Evolutionary conservation across 2,888 invertebrate species (phyloP), one percentile per base, ranked within the genome.

Genomic region (Drosophila suboccidentalis): DNA sequence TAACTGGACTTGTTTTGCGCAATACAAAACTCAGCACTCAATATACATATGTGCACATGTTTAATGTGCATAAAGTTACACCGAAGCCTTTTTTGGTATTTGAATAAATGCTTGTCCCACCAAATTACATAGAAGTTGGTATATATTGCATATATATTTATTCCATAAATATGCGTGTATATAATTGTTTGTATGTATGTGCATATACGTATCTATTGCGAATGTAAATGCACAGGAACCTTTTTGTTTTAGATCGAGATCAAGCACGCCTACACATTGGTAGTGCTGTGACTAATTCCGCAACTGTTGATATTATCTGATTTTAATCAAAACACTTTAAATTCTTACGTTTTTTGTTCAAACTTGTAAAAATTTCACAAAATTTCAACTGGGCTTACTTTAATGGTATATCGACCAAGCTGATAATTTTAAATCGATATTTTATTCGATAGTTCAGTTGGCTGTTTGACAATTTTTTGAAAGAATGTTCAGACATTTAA

Each of bases 301-400:
- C 8, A 22, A 44, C 44, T 39, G 11, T 73, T 51, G 17, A 22
- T 78, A 49, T 54, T 47, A 32, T 57, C n/a, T 57, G 4, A 13
- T 34, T 62, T 47, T 60, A 55, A 54, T 43, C 32, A 55, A n/a
- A 60, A 60, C 57, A 47, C 54, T 67, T 49, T 57, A 1, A 19
- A 4, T 78, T 58, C 76, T 76, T 76, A 76, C 76, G 63, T 79
- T 79, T 75, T 75, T 62, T 65, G 61, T 64, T 79, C 57, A 53
- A 68, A 63, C 50, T 75, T 75, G 71, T 69, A 76, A 80, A 64
- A 63, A 79, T 79, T 79, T 75, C 75, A 75, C 74, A 63, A 75
- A 68, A 54, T 66, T 78, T 73, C 43, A 66, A 59, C 59, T 75
- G 54, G n/a, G 29, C 32, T 54, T 39, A 54, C 60, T 58, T 55